Percentiles rank a stretch among this genome's conserved stretches.
These are phyloP conservation scores for Pachypanchax playfairii DNA, from an alignment of 2,113 vertebrate genomes.

Conservation along the genomic window DNA sequence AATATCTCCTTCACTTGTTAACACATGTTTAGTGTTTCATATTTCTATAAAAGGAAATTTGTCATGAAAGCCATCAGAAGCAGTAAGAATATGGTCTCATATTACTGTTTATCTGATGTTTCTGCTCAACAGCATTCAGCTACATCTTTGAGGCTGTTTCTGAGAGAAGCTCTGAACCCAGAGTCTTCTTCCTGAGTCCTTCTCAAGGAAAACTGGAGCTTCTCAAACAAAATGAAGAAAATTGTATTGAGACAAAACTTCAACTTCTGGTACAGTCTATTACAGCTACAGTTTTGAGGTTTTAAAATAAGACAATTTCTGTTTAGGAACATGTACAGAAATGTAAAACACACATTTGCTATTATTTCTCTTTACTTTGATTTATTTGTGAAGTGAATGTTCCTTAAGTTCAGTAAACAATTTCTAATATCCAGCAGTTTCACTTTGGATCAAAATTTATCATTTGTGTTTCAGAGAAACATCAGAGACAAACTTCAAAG, in stretches of 20 bases:
- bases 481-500: conserved; percentile 85
- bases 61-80: too few relatives aligned
- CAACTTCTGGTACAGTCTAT: conserved; percentile 80
- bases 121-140: conserved; percentile 69
- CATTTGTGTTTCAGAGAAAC: conserved; percentile 82
- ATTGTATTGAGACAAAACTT: conserved; percentile 77
- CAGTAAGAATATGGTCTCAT: background rate
- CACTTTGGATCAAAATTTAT: too few relatives aligned
- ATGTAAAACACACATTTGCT: too few relatives aligned
- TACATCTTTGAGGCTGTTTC: conserved; percentile 83
- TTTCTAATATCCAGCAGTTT: too few relatives aligned
- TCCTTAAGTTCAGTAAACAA: too few relatives aligned
- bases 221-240: conserved; percentile 68
- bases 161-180: conserved; percentile 73
- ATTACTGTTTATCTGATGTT: background rate
- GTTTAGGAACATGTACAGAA: too few relatives aligned
- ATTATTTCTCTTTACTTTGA: too few relatives aligned
- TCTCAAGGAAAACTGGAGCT: conserved; percentile 76
- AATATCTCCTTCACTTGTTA: too few relatives aligned
- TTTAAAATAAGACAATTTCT: too few relatives aligned
- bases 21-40: background rate
- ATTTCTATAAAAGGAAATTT: too few relatives aligned
- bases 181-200: conserved; percentile 78
- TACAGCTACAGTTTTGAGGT: background rate
- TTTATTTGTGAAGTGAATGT: too few relatives aligned